These are phyloP conservation scores for Uromys caudimaculatus DNA, from an alignment of 2,797 vertebrate genomes.

Conservation along the genomic window DNA sequence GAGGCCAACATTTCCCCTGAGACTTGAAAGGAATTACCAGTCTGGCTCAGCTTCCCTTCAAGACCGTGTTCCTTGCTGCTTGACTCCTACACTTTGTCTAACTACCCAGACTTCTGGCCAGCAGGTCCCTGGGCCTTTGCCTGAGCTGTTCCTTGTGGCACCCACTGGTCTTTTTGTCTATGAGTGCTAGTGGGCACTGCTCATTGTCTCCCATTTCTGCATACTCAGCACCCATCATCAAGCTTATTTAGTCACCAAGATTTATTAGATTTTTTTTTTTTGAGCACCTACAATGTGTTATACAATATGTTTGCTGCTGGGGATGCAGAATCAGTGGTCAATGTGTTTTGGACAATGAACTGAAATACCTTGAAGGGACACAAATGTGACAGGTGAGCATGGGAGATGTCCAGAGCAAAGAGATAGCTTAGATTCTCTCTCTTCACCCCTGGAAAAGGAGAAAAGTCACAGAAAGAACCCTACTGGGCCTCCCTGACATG, in stretches of 20 bases:
- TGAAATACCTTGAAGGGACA: not conserved
- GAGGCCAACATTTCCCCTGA: conserved; percentile 18
- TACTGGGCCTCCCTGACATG: not conserved
- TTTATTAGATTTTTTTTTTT: not conserved
- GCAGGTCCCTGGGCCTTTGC: not conserved
- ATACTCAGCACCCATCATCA: not conserved
- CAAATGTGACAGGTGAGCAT: not conserved
- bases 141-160: not conserved
- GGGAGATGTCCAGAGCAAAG: not conserved
- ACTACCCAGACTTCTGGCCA: not conserved
- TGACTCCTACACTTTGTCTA: not conserved
- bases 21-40: not conserved
- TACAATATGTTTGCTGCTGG: not conserved
- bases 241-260: not conserved
- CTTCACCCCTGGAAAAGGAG: not conserved
- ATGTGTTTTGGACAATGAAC: not conserved
- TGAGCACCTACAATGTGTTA: not conserved
- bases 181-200: not conserved
- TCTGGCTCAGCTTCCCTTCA: not conserved
- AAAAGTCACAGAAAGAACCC: not conserved
- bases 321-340: not conserved
- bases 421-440: not conserved
- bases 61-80: not conserved
- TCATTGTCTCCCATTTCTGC: not conserved
- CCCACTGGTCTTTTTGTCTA: not conserved